Evolutionary conservation across 2,888 invertebrate genomes (phyloP), one percentile per base, ranked within the genome.

Genomic region (Colletes collaris): DNA sequence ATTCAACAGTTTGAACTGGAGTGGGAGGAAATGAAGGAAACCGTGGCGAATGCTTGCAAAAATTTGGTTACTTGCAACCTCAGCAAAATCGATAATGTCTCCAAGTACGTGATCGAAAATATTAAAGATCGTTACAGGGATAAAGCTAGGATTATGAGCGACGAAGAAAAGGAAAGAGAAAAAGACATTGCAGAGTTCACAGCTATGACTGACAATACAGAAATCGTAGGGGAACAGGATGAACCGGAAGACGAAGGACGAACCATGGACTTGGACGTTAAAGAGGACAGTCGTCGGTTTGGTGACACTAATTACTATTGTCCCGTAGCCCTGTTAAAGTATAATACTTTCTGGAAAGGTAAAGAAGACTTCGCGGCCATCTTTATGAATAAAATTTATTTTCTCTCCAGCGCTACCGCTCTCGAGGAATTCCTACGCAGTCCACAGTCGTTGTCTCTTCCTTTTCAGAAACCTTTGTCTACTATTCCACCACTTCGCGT

Each of bases 221-320:
- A 92, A 85, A 91, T 94, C 84, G 71, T 76, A 46, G 70, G 53
- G 1, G 69, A 87, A 53, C 91, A 91, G 85, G 91, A 93, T 85
- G 76, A 80, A 13, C 46, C 40, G 89, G 40, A 60, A 16, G 89
- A 89, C 63, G 84, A 83, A 37, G 79, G 85, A 4, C 37, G 59
- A 3, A n/a, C 10, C 1, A 4, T 68, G 64, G 73, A 46, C 53
- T 89, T 86, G 70, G 90, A 89, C 86, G 10, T 16, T 52, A 44
- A 88, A 88, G 75, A 86, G 78, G 75, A 86, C 73, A 90, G 91
- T 55, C 89, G 93, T 66, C 92, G 92, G 75, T 93, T 95, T 70
- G 95, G 96, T n/a, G 95, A 95, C 89, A 95, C 94, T 1, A 93
- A 93, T 79, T 86, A 93, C 84, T 96, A 94, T 86, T 96, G 96